Evolutionary conservation across 2,113 vertebrate genomes (phyloP).

Genomic region (Paratilapia polleni): DNA sequence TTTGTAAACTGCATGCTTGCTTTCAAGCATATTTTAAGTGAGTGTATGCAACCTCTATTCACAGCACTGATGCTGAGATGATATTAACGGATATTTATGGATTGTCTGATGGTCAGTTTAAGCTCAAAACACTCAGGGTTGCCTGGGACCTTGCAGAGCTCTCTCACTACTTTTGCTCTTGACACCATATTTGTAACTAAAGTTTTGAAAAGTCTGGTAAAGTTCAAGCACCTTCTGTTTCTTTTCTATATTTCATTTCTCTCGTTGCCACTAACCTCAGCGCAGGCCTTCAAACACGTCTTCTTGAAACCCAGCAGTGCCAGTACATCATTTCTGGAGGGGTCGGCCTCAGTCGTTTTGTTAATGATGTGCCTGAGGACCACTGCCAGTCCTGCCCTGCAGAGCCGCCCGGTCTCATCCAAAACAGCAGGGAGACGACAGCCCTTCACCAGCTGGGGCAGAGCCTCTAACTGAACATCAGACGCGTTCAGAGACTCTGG

Average conservation of each 20-base stretch:
- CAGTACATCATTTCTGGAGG: conserved; percentile 83
- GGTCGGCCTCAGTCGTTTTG: conserved; percentile 80
- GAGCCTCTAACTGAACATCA: conserved; percentile 72
- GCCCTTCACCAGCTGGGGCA: conserved; percentile 85
- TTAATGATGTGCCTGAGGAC: conserved; percentile 90
- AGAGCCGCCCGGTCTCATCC: conserved; percentile 82
- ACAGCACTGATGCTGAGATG: neutral
- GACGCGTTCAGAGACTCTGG: conserved; percentile 68
- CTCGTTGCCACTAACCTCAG: conserved; percentile 85
- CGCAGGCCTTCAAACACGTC: conserved; percentile 97
- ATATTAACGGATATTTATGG: neutral
- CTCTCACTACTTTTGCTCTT: no score
- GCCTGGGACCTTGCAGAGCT: neutral
- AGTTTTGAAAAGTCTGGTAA: no score
- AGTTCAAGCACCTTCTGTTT: neutral
- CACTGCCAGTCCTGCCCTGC: conserved; percentile 93
- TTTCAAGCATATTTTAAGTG: neutral
- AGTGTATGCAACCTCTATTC: neutral
- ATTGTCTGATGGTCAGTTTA: neutral
- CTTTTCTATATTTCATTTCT: neutral
- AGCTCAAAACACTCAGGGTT: neutral
- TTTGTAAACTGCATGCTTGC: neutral
- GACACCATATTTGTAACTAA: neutral
- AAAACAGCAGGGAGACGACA: conserved; percentile 89
- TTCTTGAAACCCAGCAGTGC: conserved; percentile 96